phyloP scores from a whole-genome alignment of 1,140 invertebrate genomes.

The Drosophila sechellia region DNA sequence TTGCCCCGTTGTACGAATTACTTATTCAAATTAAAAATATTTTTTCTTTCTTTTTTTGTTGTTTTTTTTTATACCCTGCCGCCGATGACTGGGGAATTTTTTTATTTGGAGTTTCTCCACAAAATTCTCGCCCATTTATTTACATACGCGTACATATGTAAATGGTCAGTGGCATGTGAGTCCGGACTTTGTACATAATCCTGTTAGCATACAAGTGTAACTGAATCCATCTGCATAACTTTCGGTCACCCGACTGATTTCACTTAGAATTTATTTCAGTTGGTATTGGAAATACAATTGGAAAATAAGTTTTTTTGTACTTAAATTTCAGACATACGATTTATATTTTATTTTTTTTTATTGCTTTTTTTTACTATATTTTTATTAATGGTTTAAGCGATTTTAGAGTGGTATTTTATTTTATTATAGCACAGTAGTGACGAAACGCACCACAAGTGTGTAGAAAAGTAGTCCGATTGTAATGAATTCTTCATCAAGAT shows the following conservation, averaged over 20 bases:
- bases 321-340: too few relatives aligned
- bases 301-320: too few relatives aligned
- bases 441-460: too few relatives aligned
- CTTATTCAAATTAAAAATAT: constrained; percentile 83
- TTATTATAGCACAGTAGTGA: too few relatives aligned
- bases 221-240: constrained; percentile 39
- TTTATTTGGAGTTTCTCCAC: constrained; percentile 41
- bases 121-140: constrained; percentile 22
- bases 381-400: too few relatives aligned
- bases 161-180: constrained; percentile 28
- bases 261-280: constrained; percentile 26
- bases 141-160: constrained; percentile 40
- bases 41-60: constrained; percentile 49
- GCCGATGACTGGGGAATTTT: constrained; percentile 74
- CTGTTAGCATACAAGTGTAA: constrained; percentile 39
- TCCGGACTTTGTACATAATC: constrained; percentile 29
- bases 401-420: too few relatives aligned
- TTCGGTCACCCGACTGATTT: constrained; percentile 18
- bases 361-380: too few relatives aligned
- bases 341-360: too few relatives aligned
- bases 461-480: too few relatives aligned
- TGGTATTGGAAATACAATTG: neutral
- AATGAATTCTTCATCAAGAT: too few relatives aligned
- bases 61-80: constrained; percentile 41
- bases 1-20: constrained; percentile 76